These are phyloP conservation scores for Platyrinchus mystaceus DNA, from an alignment of 2,797 vertebrate species.

Conservation along the genomic window DNA sequence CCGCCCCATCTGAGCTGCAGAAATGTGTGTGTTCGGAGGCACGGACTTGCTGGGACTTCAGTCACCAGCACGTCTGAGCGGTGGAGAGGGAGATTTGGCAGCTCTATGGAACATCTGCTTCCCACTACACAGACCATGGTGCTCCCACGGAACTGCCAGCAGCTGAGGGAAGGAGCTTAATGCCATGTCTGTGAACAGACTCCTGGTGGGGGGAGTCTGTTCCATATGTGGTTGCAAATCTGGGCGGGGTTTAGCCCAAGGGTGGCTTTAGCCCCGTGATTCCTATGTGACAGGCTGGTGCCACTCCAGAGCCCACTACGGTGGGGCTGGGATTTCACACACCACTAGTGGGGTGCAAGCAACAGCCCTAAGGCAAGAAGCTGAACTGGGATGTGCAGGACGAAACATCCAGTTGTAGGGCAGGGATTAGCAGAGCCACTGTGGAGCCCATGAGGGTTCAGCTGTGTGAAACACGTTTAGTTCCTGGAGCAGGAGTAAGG, in stretches of 20 bases:
- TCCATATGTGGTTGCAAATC: neutral
- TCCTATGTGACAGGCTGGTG: neutral
- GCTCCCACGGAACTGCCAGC: neutral
- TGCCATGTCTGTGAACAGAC: accelerated
- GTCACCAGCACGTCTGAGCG: accelerated
- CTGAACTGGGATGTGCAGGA: neutral
- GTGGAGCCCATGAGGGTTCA: neutral
- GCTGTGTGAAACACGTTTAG: neutral
- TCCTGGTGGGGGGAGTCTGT: neutral
- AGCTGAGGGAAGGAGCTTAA: neutral
- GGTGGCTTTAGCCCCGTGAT: neutral
- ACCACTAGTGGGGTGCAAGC: neutral
- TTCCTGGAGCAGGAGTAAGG: neutral
- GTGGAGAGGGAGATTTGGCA: neutral
- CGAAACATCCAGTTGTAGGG: neutral
- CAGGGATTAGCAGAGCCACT: neutral
- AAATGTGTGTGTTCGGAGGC: accelerated
- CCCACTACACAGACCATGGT: accelerated
- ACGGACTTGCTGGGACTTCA: neutral
- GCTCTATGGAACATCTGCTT: neutral
- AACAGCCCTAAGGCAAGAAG: neutral
- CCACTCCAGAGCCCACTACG: neutral
- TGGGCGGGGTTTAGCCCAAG: neutral
- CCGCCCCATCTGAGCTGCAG: neutral
- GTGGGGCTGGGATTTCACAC: neutral